phyloP scores from a whole-genome alignment of 2,888 invertebrate species.

The Frankliniella fusca region DNA sequence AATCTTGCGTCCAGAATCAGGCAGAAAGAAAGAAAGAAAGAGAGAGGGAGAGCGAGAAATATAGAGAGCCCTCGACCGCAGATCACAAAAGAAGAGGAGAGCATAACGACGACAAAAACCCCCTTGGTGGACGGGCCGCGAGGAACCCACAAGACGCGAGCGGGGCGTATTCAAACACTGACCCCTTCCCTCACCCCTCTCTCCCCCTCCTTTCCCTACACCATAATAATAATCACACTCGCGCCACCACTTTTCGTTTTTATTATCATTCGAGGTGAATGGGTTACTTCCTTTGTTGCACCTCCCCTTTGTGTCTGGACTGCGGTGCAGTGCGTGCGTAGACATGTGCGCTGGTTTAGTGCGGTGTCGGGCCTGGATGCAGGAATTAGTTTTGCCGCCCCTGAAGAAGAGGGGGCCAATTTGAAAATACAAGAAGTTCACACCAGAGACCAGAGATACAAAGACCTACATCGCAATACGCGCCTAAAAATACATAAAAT shows the following conservation, averaged over 20 bases:
- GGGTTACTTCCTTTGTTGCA: conserved; percentile 26
- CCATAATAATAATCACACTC: neutral
- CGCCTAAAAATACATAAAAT: too few species aligned
- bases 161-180: neutral
- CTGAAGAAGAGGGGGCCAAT: too few species aligned
- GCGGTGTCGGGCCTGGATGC: too few species aligned
- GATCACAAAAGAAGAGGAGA: neutral
- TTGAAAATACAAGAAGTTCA: too few species aligned
- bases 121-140: neutral
- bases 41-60: neutral
- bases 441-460: too few species aligned
- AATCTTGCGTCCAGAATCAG: too few species aligned
- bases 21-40: too few species aligned
- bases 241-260: conserved; percentile 23
- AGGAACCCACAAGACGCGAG: conserved; percentile 5
- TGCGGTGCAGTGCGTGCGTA: neutral
- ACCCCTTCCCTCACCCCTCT: neutral
- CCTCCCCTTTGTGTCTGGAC: conserved; percentile 20
- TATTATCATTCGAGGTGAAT: conserved; percentile 22
- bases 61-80: neutral
- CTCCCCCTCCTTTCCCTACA: neutral
- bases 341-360: too few species aligned
- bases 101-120: neutral
- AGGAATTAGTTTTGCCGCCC: too few species aligned
- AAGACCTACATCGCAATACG: too few species aligned